Conservation (phyloP, 2,113 vertebrate genomes). For the Epinephelus cyanopodus region DNA sequence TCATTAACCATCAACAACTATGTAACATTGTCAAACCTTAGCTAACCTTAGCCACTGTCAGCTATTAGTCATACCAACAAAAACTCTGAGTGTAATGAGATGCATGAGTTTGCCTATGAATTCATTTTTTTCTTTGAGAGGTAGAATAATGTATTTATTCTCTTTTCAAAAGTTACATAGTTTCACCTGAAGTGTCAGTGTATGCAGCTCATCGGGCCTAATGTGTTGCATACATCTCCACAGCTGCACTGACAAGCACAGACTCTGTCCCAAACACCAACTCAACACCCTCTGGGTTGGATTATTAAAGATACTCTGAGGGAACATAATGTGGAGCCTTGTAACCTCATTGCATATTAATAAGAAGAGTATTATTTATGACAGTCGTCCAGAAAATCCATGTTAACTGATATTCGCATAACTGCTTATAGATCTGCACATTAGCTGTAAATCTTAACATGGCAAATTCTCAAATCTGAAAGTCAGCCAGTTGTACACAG, state of each 20-base stretch:
- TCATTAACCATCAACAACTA: background rate
- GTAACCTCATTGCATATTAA: background rate
- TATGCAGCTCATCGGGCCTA: background rate
- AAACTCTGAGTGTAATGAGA: background rate
- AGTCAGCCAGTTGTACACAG: background rate
- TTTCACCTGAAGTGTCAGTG: too few relatives aligned
- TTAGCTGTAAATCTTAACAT: constrained; percentile 13
- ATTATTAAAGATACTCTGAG: background rate
- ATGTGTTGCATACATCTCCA: background rate
- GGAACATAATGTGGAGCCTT: background rate
- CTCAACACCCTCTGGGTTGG: background rate
- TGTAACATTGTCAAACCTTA: background rate
- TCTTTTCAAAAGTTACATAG: too few relatives aligned
- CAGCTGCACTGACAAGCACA: too few relatives aligned
- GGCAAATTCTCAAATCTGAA: background rate
- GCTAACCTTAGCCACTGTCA: background rate
- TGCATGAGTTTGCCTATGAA: background rate
- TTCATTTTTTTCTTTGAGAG: background rate
- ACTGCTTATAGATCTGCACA: background rate
- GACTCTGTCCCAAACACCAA: background rate
- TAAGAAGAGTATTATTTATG: background rate
- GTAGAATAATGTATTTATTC: too few relatives aligned
- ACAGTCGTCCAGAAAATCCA: background rate
- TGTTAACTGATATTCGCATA: background rate
- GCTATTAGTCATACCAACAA: background rate